These are phyloP conservation scores for Gasterosteus aculeatus DNA, from an alignment of 2,113 vertebrate species.

Conservation along the genomic window DNA sequence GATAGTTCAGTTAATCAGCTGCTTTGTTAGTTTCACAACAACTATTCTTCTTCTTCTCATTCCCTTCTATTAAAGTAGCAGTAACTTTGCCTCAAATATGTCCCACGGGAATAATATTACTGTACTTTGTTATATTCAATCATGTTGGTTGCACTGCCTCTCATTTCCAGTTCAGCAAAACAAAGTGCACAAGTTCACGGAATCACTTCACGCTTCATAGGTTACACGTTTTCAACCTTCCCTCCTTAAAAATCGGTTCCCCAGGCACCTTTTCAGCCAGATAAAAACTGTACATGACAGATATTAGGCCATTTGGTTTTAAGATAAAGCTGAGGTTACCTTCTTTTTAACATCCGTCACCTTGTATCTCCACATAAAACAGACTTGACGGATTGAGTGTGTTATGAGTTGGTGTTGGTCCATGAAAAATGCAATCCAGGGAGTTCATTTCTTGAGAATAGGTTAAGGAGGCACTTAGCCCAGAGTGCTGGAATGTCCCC, in stretches of 20 bases:
- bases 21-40: conserved; percentile 26
- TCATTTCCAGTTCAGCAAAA: neutral
- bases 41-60: conserved; percentile 13
- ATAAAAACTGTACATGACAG: conserved; percentile 26
- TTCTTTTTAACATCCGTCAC: conserved; percentile 29
- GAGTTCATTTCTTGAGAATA: conserved; percentile 51
- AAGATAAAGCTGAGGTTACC: conserved; percentile 38
- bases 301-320: conserved; percentile 27
- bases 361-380: conserved; percentile 39
- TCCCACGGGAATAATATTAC: conserved; percentile 8
- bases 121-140: neutral
- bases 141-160: conserved; percentile 7
- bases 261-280: conserved; percentile 16
- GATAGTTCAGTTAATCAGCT: conserved; percentile 26
- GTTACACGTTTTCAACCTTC: conserved; percentile 8
- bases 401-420: conserved; percentile 16
- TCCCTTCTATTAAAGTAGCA: conserved; percentile 26
- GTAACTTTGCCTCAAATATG: neutral
- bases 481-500: conserved; percentile 31
- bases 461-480: conserved; percentile 66
- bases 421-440: conserved; percentile 31
- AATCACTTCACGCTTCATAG: neutral
- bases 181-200: conserved; percentile 18
- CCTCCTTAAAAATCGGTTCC: conserved; percentile 16
- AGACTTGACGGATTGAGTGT: conserved; percentile 12